A percentile compares a stretch with the other conserved stretches of the same genome.
phyloP scores from a whole-genome alignment of 2,888 invertebrate species.

The Mystacides longicornis region DNA sequence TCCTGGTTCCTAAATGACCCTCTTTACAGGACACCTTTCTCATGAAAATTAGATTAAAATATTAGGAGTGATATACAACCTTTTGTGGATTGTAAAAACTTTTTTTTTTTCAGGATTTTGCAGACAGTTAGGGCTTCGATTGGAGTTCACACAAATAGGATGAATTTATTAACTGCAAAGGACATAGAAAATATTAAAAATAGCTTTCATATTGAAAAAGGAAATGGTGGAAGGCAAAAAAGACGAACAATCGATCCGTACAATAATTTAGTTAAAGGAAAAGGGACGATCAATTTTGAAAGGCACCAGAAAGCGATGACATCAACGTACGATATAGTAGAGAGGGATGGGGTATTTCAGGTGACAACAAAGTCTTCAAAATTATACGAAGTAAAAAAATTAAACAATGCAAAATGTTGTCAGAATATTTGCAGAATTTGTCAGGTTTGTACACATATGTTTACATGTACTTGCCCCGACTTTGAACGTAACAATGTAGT shows the following conservation, averaged over 20 bases:
- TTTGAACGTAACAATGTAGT: background rate
- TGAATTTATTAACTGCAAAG: no score
- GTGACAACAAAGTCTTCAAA: background rate
- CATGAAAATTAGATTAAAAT: no score
- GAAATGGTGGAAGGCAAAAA: no score
- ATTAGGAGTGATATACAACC: no score
- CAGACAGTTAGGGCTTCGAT: no score
- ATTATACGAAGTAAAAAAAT: background rate
- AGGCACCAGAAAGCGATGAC: background rate
- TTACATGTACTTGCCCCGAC: background rate
- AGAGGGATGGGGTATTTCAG: background rate
- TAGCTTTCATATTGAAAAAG: no score
- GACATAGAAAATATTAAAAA: no score
- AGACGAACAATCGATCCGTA: background rate
- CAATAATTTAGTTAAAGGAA: constrained; percentile 19
- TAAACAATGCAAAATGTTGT: background rate
- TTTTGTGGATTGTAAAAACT: no score
- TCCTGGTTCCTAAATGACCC: no score
- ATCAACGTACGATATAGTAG: background rate
- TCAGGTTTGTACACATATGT: background rate
- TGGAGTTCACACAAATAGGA: no score
- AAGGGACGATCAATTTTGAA: background rate
- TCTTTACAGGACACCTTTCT: no score
- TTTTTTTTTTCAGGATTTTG: no score
- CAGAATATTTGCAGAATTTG: background rate